Evolutionary conservation across 2,113 vertebrate genomes (phyloP).

Genomic region (Ceuthmochares aereus): DNA sequence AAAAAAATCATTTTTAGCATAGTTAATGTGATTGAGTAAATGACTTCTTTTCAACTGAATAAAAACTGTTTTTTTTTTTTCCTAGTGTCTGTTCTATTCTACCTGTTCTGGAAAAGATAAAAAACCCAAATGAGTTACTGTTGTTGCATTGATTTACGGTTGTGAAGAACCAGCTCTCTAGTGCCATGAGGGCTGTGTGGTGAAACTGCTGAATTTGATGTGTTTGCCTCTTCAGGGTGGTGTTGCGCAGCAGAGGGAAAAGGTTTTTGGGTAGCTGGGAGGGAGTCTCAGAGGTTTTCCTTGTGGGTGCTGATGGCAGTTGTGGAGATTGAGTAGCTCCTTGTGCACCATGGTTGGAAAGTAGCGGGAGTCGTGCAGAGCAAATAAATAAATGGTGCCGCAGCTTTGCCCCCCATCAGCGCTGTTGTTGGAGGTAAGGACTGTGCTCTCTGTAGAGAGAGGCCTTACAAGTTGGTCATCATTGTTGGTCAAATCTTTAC

Average conservation of each 20-base stretch:
- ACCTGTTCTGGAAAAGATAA: not conserved
- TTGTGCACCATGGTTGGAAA: accelerated
- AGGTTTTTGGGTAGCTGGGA: not conserved
- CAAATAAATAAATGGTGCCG: not conserved
- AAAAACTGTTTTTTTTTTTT: constrained; percentile 55
- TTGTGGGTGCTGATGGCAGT: not conserved
- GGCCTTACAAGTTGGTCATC: not conserved
- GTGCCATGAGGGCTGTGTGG: not conserved
- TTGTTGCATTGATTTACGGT: not conserved
- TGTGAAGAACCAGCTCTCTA: not conserved
- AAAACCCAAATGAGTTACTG: not conserved
- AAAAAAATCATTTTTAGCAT: constrained; percentile 65
- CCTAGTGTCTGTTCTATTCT: constrained; percentile 67
- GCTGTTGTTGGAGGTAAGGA: not conserved
- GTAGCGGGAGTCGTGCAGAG: not conserved
- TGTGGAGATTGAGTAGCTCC: not conserved
- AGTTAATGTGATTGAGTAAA: constrained; percentile 70
- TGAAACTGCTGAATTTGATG: not conserved
- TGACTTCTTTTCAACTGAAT: constrained; percentile 70
- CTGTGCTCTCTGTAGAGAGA: not conserved
- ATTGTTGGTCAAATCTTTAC: not conserved
- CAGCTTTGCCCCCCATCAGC: accelerated
- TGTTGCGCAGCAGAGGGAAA: not conserved
- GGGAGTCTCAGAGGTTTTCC: not conserved
- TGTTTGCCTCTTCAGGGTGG: not conserved